Percentiles rank a stretch among this genome's conserved stretches.
Evolutionary conservation across 2,797 vertebrate species (phyloP).

Genomic region (Balearica regulorum): DNA sequence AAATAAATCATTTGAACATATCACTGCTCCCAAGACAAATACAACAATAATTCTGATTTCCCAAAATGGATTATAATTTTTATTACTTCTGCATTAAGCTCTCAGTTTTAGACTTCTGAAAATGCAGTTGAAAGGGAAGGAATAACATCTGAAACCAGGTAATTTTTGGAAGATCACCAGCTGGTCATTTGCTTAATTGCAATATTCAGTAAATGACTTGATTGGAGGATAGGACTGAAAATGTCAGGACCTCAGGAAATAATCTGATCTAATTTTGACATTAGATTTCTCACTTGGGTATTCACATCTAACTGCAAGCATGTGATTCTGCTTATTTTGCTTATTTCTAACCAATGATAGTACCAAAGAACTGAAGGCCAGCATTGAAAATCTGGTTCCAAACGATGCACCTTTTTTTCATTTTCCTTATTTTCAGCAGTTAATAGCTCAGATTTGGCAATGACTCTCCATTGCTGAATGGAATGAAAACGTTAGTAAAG

Average conservation of each 20-base stretch:
- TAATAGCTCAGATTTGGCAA: neutral
- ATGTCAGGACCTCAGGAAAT: neutral
- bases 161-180: neutral
- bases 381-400: neutral
- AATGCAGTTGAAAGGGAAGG: neutral
- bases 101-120: neutral
- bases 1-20: neutral
- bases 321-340: neutral
- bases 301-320: neutral
- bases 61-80: neutral
- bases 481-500: neutral
- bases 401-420: accelerated
- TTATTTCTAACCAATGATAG: neutral
- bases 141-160: neutral
- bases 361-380: neutral
- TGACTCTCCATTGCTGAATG: neutral
- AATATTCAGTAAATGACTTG: neutral
- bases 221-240: neutral
- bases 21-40: neutral
- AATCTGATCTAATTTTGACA: neutral
- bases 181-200: neutral
- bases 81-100: neutral
- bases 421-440: neutral
- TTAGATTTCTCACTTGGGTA: neutral
- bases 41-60: neutral